Conservation (phyloP, 2,113 vertebrate genomes). For the Lethenteron reissneri region DNA sequence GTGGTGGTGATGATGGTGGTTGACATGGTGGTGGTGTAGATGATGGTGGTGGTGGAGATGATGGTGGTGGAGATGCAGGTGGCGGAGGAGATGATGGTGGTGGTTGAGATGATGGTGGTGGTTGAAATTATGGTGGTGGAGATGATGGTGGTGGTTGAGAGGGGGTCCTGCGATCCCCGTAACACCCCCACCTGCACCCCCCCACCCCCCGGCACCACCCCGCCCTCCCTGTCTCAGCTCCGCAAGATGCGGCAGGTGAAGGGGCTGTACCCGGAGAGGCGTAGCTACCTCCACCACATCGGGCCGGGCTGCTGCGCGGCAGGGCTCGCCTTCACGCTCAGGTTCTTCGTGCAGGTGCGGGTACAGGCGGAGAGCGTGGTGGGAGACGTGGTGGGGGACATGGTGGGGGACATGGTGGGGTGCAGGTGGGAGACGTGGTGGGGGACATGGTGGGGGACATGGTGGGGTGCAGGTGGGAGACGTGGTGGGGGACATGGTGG, state of each 20-base stretch:
- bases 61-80: background rate
- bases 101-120: background rate
- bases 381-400: no score
- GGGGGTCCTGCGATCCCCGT: background rate
- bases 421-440: no score
- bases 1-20: no score
- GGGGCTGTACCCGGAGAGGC: conserved; percentile 64
- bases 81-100: no score
- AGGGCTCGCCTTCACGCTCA: conserved; percentile 67
- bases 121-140: no score
- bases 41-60: no score
- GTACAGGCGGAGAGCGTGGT: background rate
- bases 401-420: no score
- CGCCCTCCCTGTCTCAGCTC: conserved; percentile 28
- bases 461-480: no score
- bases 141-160: background rate
- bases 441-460: no score
- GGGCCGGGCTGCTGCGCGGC: conserved; percentile 88
- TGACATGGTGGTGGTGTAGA: no score
- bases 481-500: no score
- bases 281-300: conserved; percentile 72
- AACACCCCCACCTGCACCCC: no score
- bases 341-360: conserved; percentile 89
- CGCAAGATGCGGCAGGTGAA: conserved; percentile 77
- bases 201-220: background rate